A percentile compares a stretch with the other conserved stretches of the same genome.
Conservation (phyloP, 2,888 invertebrate genomes). For the Syritta pipiens region DNA sequence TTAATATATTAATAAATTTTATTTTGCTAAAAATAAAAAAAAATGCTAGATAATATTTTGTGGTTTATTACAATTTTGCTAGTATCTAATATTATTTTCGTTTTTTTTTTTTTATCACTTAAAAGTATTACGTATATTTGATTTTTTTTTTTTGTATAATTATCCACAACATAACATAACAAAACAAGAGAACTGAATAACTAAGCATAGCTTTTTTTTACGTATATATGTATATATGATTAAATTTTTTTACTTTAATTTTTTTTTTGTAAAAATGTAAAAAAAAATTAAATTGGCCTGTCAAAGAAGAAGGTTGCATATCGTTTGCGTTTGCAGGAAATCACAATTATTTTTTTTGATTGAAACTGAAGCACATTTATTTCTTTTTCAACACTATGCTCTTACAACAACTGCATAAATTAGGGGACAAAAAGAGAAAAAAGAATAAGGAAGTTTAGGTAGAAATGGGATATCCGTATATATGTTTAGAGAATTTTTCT, state of each 20-base stretch:
- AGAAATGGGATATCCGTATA: slow-evolving; percentile 17
- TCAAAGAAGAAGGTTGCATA: slow-evolving; percentile 30
- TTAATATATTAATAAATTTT: slow-evolving; percentile 69
- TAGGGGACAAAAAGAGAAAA: slow-evolving; percentile 1
- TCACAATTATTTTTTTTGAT: slow-evolving; percentile 44
- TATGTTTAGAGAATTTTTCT: slow-evolving; percentile 19
- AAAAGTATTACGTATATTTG: slow-evolving; percentile 68
- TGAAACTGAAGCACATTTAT: slow-evolving; percentile 62
- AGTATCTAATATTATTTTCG: slow-evolving; percentile 77
- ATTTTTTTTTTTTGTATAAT: slow-evolving; percentile 65
- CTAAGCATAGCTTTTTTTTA: slow-evolving; percentile 65
- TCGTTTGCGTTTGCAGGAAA: slow-evolving; percentile 16
- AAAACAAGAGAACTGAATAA: slow-evolving; percentile 67
- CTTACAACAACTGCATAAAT: slow-evolving; percentile 61
- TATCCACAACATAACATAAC: slow-evolving; percentile 68
- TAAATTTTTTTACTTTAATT: slow-evolving; percentile 68
- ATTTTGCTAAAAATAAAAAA: slow-evolving; percentile 69
- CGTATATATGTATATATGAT: slow-evolving; percentile 57
- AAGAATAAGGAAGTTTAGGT: slow-evolving; percentile 40
- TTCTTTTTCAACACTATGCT: slow-evolving; percentile 52
- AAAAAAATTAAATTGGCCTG: slow-evolving; percentile 60
- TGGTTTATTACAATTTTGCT: slow-evolving; percentile 79
- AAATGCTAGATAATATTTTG: slow-evolving; percentile 70
- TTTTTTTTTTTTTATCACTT: slow-evolving; percentile 70
- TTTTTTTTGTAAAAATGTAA: slow-evolving; percentile 56